Conservation (phyloP, 2,888 invertebrate species). For the Ceriagrion tenellum region DNA sequence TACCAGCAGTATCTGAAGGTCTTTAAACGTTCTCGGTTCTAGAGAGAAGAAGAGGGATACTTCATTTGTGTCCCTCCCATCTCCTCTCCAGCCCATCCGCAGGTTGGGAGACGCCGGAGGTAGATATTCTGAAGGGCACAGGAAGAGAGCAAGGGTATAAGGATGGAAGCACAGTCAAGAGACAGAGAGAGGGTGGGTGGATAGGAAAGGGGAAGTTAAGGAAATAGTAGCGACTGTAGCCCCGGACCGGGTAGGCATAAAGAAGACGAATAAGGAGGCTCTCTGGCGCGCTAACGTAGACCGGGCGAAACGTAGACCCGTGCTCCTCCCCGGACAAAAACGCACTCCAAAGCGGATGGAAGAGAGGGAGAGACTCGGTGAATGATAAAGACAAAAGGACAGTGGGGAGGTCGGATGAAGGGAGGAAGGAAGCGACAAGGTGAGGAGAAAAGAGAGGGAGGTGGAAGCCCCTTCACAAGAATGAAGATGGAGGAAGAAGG, state of each 20-base stretch:
- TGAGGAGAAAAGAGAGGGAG: neutral
- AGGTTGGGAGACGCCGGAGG: neutral
- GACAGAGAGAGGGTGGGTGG: neutral
- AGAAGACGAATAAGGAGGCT: neutral
- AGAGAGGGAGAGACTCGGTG: neutral
- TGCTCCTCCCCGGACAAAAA: neutral
- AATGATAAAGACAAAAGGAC: neutral
- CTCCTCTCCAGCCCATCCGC: neutral
- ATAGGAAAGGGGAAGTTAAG: neutral
- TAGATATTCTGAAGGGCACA: neutral
- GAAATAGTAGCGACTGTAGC: neutral
- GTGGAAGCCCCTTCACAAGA: neutral
- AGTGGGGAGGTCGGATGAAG: neutral
- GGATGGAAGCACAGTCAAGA: neutral
- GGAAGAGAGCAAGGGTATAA: neutral
- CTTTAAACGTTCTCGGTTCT: neutral
- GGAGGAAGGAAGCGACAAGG: neutral
- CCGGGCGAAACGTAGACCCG: constrained; percentile 33
- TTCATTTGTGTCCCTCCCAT: neutral
- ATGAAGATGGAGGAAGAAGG: neutral
- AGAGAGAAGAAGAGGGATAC: neutral
- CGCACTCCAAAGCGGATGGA: neutral
- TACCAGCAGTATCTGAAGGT: neutral
- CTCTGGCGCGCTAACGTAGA: neutral
- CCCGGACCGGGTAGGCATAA: neutral